Conservation (phyloP, 2,888 invertebrate species). For the Onchidella celtica region DNA sequence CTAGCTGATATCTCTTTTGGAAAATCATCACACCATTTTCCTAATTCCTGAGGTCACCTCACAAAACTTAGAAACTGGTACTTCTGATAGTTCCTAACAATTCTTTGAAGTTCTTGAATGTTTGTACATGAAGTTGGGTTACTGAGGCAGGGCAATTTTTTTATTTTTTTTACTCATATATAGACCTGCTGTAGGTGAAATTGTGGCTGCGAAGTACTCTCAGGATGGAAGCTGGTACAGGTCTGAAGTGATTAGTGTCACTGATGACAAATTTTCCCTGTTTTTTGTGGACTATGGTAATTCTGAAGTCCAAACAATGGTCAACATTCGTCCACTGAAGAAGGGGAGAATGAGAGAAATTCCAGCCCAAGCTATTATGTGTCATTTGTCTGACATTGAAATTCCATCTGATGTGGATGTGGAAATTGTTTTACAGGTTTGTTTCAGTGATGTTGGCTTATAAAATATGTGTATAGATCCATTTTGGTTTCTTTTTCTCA, state of each 20-base stretch:
- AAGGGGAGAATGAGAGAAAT: conserved; percentile 49
- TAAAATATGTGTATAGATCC: neutral
- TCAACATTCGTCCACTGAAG: conserved; percentile 54
- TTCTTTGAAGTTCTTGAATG: no score
- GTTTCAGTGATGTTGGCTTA: neutral
- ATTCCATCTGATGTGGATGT: neutral
- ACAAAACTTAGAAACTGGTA: no score
- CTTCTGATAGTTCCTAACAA: no score
- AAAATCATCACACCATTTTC: no score
- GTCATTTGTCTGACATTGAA: conserved; percentile 53
- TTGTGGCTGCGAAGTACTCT: conserved; percentile 63
- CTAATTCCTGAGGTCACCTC: no score
- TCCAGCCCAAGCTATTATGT: conserved; percentile 62
- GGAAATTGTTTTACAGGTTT: conserved; percentile 25
- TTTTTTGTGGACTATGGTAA: conserved; percentile 77
- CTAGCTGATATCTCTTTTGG: neutral
- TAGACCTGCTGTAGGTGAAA: conserved; percentile 60
- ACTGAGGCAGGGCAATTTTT: no score
- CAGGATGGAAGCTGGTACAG: conserved; percentile 64
- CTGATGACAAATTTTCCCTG: conserved; percentile 56
- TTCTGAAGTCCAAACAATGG: conserved; percentile 54
- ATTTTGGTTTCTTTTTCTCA: neutral
- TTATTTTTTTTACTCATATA: neutral
- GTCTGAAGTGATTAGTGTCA: conserved; percentile 60
- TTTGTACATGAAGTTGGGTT: no score